Percentiles rank a stretch among this genome's conserved stretches.
Evolutionary conservation across 2,888 invertebrate species (phyloP).

Genomic region (Campoplex nolae): DNA sequence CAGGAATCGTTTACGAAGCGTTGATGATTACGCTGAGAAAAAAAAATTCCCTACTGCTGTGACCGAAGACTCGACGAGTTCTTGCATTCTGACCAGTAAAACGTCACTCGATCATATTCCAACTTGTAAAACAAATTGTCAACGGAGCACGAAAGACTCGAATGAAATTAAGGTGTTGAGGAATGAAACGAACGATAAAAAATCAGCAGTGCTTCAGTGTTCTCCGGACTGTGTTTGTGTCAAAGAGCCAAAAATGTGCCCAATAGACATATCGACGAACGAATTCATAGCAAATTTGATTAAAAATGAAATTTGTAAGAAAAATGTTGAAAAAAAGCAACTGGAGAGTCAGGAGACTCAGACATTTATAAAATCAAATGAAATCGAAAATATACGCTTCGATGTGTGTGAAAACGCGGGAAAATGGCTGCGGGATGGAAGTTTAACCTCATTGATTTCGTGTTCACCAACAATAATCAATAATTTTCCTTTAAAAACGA

Average conservation of each 20-base stretch:
- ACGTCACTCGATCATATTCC: conserved; percentile 13
- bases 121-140: not conserved
- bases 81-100: conserved; percentile 17
- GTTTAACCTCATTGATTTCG: conserved; percentile 37
- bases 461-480: conserved; percentile 24
- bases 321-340: not conserved
- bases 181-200: not conserved
- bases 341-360: conserved; percentile 28
- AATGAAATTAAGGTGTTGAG: not conserved
- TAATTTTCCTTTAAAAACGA: not conserved
- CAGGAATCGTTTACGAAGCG: not conserved
- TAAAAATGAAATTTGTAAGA: not conserved
- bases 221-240: conserved; percentile 29
- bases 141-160: not conserved
- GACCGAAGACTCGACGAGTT: conserved; percentile 12
- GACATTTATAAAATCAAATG: conserved; percentile 12
- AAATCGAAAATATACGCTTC: conserved; percentile 4
- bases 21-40: conserved; percentile 15
- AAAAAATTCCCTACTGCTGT: conserved; percentile 19
- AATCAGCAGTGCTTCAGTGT: conserved; percentile 35
- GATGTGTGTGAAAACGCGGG: not conserved
- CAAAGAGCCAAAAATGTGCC: not conserved
- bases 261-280: conserved; percentile 9
- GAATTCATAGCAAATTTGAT: not conserved
- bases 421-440: not conserved